phyloP scores from a whole-genome alignment of 2,797 vertebrate genomes.

The Margarornis squamiger region DNA sequence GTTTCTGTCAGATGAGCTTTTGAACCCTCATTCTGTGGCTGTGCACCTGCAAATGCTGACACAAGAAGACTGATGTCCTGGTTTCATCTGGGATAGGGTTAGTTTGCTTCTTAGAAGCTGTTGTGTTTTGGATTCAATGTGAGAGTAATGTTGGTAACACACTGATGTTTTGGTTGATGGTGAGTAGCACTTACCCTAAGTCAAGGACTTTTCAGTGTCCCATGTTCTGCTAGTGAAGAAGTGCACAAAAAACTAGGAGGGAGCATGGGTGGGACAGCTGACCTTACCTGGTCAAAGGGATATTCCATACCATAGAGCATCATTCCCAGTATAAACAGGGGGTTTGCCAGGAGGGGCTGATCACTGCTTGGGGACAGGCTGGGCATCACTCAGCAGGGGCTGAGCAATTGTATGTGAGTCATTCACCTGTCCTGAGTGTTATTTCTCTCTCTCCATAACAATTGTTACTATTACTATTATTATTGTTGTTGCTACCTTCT shows the following conservation, averaged over 20 bases:
- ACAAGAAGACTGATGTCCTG: neutral
- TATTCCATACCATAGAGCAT: neutral
- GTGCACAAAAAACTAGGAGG: neutral
- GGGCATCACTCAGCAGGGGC: rapidly evolving
- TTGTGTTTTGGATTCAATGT: neutral
- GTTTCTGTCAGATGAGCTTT: neutral
- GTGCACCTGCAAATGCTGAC: neutral
- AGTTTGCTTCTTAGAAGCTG: neutral
- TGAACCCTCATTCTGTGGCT: neutral
- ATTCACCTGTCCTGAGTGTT: neutral
- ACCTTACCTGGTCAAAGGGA: neutral
- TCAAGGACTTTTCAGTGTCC: neutral
- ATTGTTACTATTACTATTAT: neutral
- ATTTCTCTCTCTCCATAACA: neutral
- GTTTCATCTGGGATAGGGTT: neutral
- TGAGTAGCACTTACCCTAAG: neutral
- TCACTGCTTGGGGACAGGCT: neutral
- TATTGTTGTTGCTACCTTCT: neutral
- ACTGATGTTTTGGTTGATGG: neutral
- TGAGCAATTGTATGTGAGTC: neutral
- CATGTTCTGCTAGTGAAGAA: neutral
- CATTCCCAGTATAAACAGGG: neutral
- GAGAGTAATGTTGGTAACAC: neutral
- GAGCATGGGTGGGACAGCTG: neutral
- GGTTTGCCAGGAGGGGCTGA: neutral